phyloP scores from a whole-genome alignment of 2,113 vertebrate species.

The Rhinichthys klamathensis region DNA sequence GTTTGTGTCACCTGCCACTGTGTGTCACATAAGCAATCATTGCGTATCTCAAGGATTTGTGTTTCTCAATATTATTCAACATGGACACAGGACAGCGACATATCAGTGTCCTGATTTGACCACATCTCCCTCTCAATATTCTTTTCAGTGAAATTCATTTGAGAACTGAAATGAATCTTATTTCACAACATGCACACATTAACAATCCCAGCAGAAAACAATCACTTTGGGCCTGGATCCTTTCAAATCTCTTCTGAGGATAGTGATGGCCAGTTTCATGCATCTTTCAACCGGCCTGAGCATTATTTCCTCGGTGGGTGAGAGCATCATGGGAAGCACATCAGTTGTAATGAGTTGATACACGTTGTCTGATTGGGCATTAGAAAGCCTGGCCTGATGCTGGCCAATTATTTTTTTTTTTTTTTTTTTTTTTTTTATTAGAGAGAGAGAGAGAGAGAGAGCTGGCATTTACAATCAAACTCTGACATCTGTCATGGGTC shows the following conservation, averaged over 20 bases:
- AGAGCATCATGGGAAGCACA: constrained; percentile 58
- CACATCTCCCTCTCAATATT: background rate
- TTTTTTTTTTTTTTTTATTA: constrained; percentile 37
- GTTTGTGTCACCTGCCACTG: background rate
- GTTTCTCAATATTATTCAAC: background rate
- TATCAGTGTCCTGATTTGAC: background rate
- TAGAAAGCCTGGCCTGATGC: constrained; percentile 48
- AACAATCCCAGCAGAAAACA: constrained; percentile 26
- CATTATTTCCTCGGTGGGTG: constrained; percentile 25
- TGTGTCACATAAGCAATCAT: background rate
- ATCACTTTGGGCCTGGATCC: background rate
- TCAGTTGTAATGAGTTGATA: constrained; percentile 65
- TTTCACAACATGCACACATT: constrained; percentile 30
- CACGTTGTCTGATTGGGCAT: constrained; percentile 62
- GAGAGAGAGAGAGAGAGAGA: background rate
- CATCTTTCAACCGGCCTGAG: constrained; percentile 17
- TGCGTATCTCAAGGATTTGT: background rate
- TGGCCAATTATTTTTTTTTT: constrained; percentile 33
- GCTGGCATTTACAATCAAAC: constrained; percentile 75
- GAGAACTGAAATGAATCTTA: constrained; percentile 17
- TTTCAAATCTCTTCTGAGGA: constrained; percentile 1
- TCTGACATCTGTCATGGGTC: constrained; percentile 74
- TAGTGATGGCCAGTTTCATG: constrained; percentile 1
- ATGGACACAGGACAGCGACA: background rate
- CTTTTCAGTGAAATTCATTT: background rate